These are phyloP conservation scores for Drosophila subobscura DNA, from an alignment of 1,140 invertebrate genomes.

Conservation along the genomic window DNA sequence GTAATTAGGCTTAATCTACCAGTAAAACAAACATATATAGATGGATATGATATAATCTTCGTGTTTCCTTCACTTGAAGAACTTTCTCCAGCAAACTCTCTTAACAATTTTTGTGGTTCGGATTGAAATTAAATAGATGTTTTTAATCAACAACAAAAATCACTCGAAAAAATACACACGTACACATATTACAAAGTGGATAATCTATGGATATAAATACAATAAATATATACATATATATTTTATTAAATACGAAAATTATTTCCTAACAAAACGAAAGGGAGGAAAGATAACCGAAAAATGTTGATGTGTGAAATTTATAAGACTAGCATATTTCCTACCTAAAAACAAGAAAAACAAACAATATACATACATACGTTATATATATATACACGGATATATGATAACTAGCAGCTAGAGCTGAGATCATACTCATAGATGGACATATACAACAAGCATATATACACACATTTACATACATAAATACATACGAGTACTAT, in stretches of 20 bases:
- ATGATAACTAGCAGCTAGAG: conserved; percentile 67
- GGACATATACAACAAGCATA: conserved; percentile 32
- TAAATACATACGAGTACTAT: conserved; percentile 4
- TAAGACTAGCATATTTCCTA: conserved; percentile 83
- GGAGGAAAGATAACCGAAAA: conserved; percentile 58
- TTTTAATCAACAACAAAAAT: conserved; percentile 32
- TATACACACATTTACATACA: conserved; percentile 29
- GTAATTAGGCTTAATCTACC: conserved; percentile 26
- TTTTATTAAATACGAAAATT: conserved; percentile 75
- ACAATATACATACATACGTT: conserved; percentile 53
- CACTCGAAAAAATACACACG: conserved; percentile 23
- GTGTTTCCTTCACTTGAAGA: conserved; percentile 61
- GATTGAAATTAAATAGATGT: conserved; percentile 72
- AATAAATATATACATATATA: conserved; percentile 53
- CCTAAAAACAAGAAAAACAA: conserved; percentile 54
- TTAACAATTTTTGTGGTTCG: conserved; percentile 63
- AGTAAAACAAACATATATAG: conserved; percentile 12
- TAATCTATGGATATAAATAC: conserved; percentile 55
- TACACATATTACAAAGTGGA: conserved; percentile 22
- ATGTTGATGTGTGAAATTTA: conserved; percentile 84
- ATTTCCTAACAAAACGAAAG: conserved; percentile 54
- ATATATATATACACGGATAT: conserved; percentile 51
- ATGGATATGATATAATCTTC: conserved; percentile 44
- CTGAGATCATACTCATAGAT: conserved; percentile 61
- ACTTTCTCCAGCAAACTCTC: conserved; percentile 26